Percentiles rank a stretch among this genome's conserved stretches.
These are phyloP conservation scores for Chaitophorus viminalis DNA, from an alignment of 2,888 invertebrate genomes.

Conservation along the genomic window DNA sequence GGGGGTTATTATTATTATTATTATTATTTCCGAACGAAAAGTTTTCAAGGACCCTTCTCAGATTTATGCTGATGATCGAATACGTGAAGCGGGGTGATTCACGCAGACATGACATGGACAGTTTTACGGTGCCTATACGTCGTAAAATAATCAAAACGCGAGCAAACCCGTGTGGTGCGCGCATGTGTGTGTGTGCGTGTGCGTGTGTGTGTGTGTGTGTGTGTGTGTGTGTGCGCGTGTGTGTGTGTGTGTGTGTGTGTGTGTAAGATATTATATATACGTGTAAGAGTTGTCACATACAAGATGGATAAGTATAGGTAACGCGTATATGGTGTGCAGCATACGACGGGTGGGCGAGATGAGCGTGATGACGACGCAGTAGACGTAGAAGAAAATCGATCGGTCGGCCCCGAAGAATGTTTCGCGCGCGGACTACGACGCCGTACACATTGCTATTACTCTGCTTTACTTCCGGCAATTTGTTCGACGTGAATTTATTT, in stretches of 20 bases:
- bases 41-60: slow-evolving; percentile 5
- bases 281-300: background rate
- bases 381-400: slow-evolving; percentile 42
- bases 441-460: slow-evolving; percentile 6
- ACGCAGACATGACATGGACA: background rate
- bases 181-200: too few species aligned
- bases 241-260: background rate
- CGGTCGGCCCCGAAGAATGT: slow-evolving; percentile 12
- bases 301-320: background rate
- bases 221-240: background rate
- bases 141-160: background rate
- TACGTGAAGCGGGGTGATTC: background rate
- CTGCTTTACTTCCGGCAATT: slow-evolving; percentile 42
- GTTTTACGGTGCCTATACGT: background rate
- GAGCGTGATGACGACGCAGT: too few species aligned
- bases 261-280: too few species aligned
- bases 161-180: too few species aligned
- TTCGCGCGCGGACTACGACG: background rate
- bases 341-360: too few species aligned
- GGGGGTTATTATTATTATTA: background rate
- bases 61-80: slow-evolving; percentile 37
- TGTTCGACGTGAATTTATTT: slow-evolving; percentile 45
- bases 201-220: background rate
- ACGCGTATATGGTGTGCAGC: too few species aligned
- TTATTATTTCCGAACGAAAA: slow-evolving; percentile 6